phyloP scores from a whole-genome alignment of 2,797 vertebrate genomes.

The Numenius phaeopus region DNA sequence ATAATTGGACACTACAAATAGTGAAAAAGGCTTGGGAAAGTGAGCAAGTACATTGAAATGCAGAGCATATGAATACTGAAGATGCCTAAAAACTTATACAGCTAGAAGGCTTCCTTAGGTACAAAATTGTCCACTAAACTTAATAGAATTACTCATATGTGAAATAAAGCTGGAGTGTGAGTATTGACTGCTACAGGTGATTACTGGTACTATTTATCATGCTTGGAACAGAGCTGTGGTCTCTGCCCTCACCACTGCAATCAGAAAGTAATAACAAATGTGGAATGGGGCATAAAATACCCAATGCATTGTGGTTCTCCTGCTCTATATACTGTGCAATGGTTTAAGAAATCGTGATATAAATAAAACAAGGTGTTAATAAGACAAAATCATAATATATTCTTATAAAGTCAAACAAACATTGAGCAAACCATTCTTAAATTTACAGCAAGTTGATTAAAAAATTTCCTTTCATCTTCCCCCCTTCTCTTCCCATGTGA shows the following conservation, averaged over 20 bases:
- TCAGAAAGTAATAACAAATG: neutral
- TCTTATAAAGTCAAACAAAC: neutral
- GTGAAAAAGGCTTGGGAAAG: neutral
- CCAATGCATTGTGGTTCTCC: neutral
- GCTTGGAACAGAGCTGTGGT: neutral
- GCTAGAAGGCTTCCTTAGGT: neutral
- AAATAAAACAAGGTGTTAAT: constrained; percentile 6
- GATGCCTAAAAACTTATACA: neutral
- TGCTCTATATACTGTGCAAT: neutral
- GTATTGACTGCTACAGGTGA: neutral
- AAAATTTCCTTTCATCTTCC: neutral
- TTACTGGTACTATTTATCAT: neutral
- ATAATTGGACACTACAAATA: neutral
- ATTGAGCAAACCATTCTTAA: neutral
- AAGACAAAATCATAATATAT: neutral
- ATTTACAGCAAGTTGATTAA: neutral
- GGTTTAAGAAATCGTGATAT: neutral
- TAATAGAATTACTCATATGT: neutral
- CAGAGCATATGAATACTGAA: neutral
- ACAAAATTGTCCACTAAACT: neutral
- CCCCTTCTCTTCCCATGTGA: neutral
- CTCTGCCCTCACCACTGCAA: neutral
- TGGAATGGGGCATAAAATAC: neutral
- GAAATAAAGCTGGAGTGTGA: neutral
- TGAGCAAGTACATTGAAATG: neutral